A percentile compares a stretch with the other conserved stretches of the same genome.
Conservation (phyloP, 2,113 vertebrate genomes). For the Puntigrus tetrazona region DNA sequence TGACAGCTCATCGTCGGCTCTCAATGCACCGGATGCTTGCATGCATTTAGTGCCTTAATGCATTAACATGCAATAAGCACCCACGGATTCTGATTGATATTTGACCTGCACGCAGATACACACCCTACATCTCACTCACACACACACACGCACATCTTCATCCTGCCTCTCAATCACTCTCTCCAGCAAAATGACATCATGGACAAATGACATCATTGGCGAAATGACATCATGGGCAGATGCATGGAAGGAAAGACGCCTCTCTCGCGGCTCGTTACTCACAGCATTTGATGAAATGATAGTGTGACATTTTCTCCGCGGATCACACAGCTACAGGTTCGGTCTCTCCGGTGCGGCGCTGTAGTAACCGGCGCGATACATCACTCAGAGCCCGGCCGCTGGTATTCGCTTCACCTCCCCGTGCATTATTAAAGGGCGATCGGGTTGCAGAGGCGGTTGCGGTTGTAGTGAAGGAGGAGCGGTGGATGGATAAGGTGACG, state of each 20-base stretch:
- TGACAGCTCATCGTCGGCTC: background rate
- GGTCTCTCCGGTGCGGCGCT: conserved; percentile 71
- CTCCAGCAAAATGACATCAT: conserved; percentile 17
- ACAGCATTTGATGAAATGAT: conserved; percentile 91
- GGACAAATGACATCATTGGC: conserved; percentile 52
- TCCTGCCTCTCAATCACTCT: conserved; percentile 30
- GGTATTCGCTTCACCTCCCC: conserved; percentile 71
- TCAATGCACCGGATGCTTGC: background rate
- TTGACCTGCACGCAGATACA: conserved; percentile 19
- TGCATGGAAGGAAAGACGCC: conserved; percentile 6
- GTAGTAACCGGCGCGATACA: conserved; percentile 70
- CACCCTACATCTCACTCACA: background rate
- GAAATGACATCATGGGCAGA: conserved; percentile 53
- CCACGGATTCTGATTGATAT: background rate
- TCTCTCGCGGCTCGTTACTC: conserved; percentile 71
- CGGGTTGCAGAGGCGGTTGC: conserved; percentile 21
- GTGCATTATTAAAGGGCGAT: conserved; percentile 71
- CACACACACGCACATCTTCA: background rate
- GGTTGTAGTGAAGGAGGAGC: conserved; percentile 11
- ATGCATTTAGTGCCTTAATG: background rate
- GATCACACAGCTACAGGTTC: conserved; percentile 69
- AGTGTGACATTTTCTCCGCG: conserved; percentile 84
- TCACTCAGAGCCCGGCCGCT: conserved; percentile 71
- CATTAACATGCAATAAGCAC: background rate
- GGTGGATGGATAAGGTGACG: conserved; percentile 5